phyloP scores from a whole-genome alignment of 92 coral and sea anemone genomes.

The Bergia puertoricense region DNA sequence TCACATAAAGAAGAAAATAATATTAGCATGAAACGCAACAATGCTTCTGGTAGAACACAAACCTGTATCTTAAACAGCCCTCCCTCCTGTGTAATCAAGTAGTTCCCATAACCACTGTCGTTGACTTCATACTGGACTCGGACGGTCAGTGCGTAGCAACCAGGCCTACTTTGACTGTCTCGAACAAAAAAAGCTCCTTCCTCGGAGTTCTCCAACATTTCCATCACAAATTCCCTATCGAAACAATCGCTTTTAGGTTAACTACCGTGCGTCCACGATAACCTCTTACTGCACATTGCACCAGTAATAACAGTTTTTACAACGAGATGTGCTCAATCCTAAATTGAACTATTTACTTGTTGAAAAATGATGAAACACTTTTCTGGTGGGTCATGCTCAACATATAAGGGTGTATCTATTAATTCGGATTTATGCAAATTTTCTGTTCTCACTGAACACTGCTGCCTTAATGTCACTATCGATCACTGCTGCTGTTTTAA shows the following conservation, averaged over 20 bases:
- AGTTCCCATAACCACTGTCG: constrained; percentile 86
- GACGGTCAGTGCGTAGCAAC: constrained; percentile 89
- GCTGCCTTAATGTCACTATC: too few species aligned
- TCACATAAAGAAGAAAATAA: too few species aligned
- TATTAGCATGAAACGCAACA: background rate
- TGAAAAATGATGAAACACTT: too few species aligned
- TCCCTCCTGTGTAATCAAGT: constrained; percentile 70
- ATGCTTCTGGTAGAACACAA: background rate
- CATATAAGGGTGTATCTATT: too few species aligned
- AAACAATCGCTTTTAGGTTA: background rate
- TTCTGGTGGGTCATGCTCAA: too few species aligned
- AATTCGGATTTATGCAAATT: too few species aligned
- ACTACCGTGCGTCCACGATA: background rate
- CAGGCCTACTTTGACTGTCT: constrained; percentile 94
- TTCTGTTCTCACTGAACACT: too few species aligned
- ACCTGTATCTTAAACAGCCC: constrained; percentile 88
- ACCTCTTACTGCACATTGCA: background rate
- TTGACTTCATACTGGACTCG: constrained; percentile 74
- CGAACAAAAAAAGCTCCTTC: constrained; percentile 96
- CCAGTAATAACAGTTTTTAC: background rate
- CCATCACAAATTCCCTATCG: constrained; percentile 81
- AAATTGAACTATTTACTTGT: too few species aligned
- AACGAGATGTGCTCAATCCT: too few species aligned
- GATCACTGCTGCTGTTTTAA: too few species aligned
- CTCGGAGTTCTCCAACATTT: constrained; percentile 88